These are phyloP conservation scores for Apodemus agrarius DNA, from an alignment of 2,797 vertebrate species.

Conservation along the genomic window DNA sequence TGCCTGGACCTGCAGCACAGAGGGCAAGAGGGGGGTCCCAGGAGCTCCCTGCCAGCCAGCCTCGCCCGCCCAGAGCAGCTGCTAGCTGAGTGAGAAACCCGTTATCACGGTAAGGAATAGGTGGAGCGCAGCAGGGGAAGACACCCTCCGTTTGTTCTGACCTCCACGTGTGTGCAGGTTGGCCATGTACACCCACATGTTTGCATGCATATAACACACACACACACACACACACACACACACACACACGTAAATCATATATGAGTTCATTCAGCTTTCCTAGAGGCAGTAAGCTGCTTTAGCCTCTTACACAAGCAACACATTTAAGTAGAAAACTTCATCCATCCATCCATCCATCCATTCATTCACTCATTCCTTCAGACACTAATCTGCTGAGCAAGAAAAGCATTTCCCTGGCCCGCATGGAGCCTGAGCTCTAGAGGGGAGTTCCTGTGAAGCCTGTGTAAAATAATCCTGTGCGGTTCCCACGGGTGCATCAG, in stretches of 20 bases:
- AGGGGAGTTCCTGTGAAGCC: not conserved
- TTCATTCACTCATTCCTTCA: not conserved
- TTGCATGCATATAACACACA: not conserved
- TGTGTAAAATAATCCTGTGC: not conserved
- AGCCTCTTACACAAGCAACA: not conserved
- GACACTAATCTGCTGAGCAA: not conserved
- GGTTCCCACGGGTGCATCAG: not conserved
- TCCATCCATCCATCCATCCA: not conserved
- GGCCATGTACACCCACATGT: not conserved
- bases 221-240: not conserved
- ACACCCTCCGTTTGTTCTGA: not conserved
- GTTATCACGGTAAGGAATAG: not conserved
- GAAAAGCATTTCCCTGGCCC: not conserved
- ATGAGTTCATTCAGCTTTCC: not conserved
- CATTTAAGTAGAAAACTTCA: not conserved
- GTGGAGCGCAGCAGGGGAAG: not conserved
- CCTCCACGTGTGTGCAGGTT: not conserved
- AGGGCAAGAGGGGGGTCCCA: not conserved
- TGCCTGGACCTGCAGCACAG: not conserved
- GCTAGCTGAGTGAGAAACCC: not conserved
- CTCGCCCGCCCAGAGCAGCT: not conserved
- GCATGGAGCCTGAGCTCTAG: not conserved
- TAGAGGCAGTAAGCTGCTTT: not conserved
- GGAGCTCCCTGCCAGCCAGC: not conserved
- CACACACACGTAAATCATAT: not conserved